Conservation (phyloP, 2,797 vertebrate species). For the Eulemur coronatus region DNA sequence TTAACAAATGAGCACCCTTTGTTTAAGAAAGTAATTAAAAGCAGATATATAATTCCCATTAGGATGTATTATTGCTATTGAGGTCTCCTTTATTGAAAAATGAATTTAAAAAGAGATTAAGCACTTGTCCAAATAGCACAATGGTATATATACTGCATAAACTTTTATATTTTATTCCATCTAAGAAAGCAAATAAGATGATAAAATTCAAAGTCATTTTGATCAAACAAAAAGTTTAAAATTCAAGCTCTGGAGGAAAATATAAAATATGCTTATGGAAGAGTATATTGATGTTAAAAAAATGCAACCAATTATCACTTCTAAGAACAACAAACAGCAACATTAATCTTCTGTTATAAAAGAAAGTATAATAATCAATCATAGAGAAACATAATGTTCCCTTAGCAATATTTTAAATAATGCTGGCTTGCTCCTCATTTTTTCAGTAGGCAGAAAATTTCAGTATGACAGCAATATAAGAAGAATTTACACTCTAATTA, state of each 20-base stretch:
- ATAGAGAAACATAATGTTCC: constrained; percentile 78
- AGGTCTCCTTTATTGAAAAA: constrained; percentile 14
- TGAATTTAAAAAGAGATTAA: constrained; percentile 18
- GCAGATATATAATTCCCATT: background rate
- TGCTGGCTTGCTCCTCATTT: constrained; percentile 62
- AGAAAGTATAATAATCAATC: constrained; percentile 82
- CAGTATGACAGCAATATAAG: constrained; percentile 53
- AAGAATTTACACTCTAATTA: constrained; percentile 65
- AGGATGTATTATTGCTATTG: background rate
- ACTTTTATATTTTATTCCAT: constrained; percentile 32
- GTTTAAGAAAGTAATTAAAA: constrained; percentile 53
- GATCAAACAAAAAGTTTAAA: constrained; percentile 54
- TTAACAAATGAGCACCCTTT: background rate
- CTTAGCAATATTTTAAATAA: constrained; percentile 81
- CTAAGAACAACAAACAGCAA: constrained; percentile 77
- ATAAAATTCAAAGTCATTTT: constrained; percentile 10
- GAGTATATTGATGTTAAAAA: constrained; percentile 71
- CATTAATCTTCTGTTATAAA: constrained; percentile 82
- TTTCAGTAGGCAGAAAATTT: constrained; percentile 36
- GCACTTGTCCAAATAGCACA: background rate
- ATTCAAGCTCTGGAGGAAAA: constrained; percentile 66
- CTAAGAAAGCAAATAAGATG: constrained; percentile 45
- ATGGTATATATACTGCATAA: background rate
- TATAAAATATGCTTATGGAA: constrained; percentile 65
- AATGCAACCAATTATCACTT: constrained; percentile 72